phyloP scores from a whole-genome alignment of 2,797 vertebrate genomes.

The Onychomys leucogaster region DNA sequence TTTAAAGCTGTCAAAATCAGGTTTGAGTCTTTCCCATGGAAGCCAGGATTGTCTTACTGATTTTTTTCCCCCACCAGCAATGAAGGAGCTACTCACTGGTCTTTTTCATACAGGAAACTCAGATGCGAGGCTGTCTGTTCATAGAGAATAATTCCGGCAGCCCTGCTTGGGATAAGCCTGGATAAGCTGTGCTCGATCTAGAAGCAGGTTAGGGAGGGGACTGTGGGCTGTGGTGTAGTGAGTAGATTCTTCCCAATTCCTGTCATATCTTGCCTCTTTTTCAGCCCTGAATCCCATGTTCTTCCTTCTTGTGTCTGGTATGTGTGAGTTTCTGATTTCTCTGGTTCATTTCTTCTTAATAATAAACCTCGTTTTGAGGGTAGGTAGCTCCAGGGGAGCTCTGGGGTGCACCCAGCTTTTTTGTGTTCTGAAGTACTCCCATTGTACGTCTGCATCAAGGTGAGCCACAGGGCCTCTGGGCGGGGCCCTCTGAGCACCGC shows the following conservation, averaged over 20 bases:
- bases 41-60: background rate
- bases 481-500: background rate
- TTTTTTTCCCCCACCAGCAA: background rate
- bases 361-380: background rate
- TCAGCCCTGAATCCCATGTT: background rate
- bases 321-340: background rate
- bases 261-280: background rate
- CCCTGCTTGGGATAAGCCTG: background rate
- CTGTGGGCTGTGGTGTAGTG: background rate
- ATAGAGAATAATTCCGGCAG: background rate
- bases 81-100: background rate
- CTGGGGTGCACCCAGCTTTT: background rate
- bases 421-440: background rate
- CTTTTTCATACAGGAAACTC: background rate
- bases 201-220: background rate
- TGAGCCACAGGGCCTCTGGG: background rate
- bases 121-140: background rate
- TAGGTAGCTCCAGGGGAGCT: too few species aligned
- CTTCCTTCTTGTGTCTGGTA: background rate
- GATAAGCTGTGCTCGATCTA: background rate
- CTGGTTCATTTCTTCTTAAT: background rate
- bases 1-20: background rate
- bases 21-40: background rate
- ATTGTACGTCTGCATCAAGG: fast-evolving
- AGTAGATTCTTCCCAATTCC: background rate